Evolutionary conservation across 2,797 vertebrate genomes (phyloP).

Genomic region (Sardinella longiceps): DNA sequence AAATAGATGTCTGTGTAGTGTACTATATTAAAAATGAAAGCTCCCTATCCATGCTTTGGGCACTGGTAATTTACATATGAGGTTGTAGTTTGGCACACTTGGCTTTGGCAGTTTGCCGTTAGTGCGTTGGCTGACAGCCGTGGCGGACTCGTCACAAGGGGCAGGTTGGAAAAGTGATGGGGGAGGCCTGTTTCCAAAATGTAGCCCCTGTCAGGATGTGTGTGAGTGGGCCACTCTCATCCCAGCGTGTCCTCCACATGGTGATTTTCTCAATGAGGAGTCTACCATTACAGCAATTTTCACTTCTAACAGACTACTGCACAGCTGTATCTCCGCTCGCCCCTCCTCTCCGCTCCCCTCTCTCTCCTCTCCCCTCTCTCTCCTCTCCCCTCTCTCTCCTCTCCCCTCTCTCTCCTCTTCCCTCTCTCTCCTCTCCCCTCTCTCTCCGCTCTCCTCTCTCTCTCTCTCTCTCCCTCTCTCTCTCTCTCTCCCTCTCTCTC

Average conservation of each 20-base stretch:
- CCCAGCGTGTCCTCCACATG: slow-evolving; percentile 1
- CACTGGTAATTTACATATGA: background rate
- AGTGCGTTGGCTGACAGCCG: background rate
- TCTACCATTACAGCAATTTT: slow-evolving; percentile 31
- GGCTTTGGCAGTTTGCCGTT: background rate
- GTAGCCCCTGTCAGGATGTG: slow-evolving; percentile 17
- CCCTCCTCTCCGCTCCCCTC: background rate
- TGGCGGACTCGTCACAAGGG: background rate
- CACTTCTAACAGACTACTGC: slow-evolving; percentile 31
- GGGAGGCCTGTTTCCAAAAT: background rate
- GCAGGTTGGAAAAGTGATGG: background rate
- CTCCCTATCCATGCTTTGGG: background rate
- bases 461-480: background rate
- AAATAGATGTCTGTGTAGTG: too few species aligned
- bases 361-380: background rate
- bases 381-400: background rate
- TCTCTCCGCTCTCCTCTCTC: background rate
- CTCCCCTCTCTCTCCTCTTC: too few species aligned
- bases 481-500: too few species aligned
- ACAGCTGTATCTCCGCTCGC: background rate
- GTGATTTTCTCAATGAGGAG: slow-evolving; percentile 32
- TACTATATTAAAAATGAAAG: too few species aligned
- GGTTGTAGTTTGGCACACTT: background rate
- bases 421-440: too few species aligned
- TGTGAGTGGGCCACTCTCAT: slow-evolving; percentile 2